A percentile compares a stretch with the other conserved stretches of the same genome.
phyloP scores from a whole-genome alignment of 1,140 invertebrate species.

The Pogonomyrmex barbatus region DNA sequence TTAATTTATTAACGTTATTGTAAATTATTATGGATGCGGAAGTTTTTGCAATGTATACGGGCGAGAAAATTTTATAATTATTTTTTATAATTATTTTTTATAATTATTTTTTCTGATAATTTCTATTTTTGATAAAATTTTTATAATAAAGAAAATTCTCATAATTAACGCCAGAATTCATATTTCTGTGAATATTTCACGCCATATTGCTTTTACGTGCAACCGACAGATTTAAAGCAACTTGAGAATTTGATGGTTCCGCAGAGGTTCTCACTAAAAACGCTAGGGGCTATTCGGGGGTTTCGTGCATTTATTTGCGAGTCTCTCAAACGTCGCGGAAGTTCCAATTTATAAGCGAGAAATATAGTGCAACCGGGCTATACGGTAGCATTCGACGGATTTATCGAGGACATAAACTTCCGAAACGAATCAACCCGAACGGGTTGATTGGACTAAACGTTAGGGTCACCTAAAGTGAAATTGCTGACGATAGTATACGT shows the following conservation, averaged over 20 bases:
- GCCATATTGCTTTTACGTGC: constrained; percentile 2
- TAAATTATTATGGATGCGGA: background rate
- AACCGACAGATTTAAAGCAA: constrained; percentile 31
- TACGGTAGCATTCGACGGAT: constrained; percentile 31
- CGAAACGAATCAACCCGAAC: constrained; percentile 22
- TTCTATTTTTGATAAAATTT: background rate
- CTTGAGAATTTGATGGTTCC: constrained; percentile 27
- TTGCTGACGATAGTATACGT: background rate
- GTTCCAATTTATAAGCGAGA: constrained; percentile 48
- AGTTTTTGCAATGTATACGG: background rate
- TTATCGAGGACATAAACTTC: constrained; percentile 47
- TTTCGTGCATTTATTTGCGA: constrained; percentile 45
- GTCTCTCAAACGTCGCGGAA: background rate
- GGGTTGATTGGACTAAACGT: constrained; percentile 42
- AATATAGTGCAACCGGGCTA: constrained; percentile 20
- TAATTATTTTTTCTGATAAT: background rate
- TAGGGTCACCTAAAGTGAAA: constrained; percentile 49
- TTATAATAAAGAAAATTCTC: background rate
- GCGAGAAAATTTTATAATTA: background rate
- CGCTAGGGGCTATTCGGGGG: background rate
- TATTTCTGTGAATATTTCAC: background rate
- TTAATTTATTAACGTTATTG: background rate
- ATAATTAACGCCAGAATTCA: background rate
- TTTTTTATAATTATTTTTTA: constrained; percentile 3
- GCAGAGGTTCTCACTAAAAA: constrained; percentile 10